Evolutionary conservation across 2,113 vertebrate species (phyloP).

Genomic region (Clarias batrachus): DNA sequence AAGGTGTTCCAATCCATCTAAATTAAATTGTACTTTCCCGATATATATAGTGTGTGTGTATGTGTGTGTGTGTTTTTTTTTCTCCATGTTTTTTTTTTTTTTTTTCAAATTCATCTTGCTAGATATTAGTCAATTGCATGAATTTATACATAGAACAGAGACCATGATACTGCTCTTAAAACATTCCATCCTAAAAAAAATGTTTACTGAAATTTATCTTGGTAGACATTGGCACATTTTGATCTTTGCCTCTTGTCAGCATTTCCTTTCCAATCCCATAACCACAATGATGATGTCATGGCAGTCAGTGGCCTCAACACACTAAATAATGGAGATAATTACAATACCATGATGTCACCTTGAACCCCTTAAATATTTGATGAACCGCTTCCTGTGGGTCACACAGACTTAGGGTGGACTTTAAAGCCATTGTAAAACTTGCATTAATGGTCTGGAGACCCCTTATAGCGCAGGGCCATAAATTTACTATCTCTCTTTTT

Average conservation of each 20-base stretch:
- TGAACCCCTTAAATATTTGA: conserved; percentile 63
- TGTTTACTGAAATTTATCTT: not conserved
- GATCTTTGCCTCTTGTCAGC: not conserved
- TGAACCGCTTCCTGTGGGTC: conserved; percentile 53
- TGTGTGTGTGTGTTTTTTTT: not conserved
- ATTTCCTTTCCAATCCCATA: conserved; percentile 33
- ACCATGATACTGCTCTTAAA: not conserved
- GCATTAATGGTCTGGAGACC: conserved; percentile 49
- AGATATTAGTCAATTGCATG: not conserved
- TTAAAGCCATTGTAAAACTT: conserved; percentile 56
- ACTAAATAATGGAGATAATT: conserved; percentile 60
- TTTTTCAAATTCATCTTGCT: not conserved
- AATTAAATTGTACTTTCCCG: not conserved
- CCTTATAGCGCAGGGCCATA: conserved; percentile 45
- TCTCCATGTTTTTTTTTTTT: not conserved
- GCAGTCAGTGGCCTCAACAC: conserved; percentile 35
- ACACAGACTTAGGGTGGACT: conserved; percentile 34
- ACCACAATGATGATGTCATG: conserved; percentile 54
- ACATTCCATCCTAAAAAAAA: not conserved
- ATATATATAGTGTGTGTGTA: not conserved
- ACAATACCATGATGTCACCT: conserved; percentile 61
- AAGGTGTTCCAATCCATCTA: conserved; percentile 17
- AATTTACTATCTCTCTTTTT: conserved; percentile 41
- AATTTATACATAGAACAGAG: not conserved
- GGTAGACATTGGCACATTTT: not conserved